Conservation (phyloP, 2,113 vertebrate species). For the Isurus oxyrinchus region DNA sequence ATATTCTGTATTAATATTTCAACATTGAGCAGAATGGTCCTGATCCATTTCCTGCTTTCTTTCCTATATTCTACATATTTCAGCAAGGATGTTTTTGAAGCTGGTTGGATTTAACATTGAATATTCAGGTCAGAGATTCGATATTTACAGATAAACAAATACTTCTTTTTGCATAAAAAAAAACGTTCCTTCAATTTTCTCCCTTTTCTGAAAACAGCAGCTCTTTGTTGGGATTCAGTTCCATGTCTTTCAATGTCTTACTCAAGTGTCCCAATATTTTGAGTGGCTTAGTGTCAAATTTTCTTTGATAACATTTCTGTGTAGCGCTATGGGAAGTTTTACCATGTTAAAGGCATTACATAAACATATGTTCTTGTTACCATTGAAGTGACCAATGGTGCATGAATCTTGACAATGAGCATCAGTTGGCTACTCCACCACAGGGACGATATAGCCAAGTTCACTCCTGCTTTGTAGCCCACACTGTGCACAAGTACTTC, state of each 20-base stretch:
- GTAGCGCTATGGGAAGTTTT: background rate
- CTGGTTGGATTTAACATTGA: background rate
- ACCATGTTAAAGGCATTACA: background rate
- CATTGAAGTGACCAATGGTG: background rate
- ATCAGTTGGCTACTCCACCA: no score
- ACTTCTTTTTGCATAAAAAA: background rate
- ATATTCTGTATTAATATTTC: no score
- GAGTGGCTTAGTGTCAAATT: background rate
- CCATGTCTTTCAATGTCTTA: background rate
- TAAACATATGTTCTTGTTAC: background rate
- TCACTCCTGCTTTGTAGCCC: no score
- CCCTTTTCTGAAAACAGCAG: background rate
- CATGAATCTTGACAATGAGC: background rate
- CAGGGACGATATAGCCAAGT: background rate
- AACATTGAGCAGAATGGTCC: no score
- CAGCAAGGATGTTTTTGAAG: background rate
- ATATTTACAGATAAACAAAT: background rate
- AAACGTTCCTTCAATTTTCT: background rate
- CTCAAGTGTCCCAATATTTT: background rate
- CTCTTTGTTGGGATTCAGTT: no score
- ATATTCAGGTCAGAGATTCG: background rate
- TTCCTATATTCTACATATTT: background rate
- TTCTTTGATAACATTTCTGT: background rate
- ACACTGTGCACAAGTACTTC: background rate
- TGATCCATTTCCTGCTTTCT: no score